These are phyloP conservation scores for Drosophila conformis DNA, from an alignment of 2,888 invertebrate genomes.

Conservation along the genomic window DNA sequence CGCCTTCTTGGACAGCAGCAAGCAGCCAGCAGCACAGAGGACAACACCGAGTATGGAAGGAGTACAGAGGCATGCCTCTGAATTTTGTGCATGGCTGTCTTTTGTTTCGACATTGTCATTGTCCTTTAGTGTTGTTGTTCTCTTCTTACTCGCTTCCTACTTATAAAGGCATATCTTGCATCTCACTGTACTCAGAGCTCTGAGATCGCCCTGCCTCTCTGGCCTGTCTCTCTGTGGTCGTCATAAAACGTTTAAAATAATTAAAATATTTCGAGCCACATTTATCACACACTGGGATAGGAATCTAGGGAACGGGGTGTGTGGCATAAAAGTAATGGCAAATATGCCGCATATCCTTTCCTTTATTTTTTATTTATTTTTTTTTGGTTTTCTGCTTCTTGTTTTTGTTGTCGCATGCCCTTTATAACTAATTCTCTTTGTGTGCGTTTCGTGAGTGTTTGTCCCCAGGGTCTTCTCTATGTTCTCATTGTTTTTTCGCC, in stretches of 20 bases:
- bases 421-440: constrained; percentile 77
- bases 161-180: constrained; percentile 67
- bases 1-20: constrained; percentile 52
- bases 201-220: neutral
- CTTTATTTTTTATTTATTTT: constrained; percentile 2
- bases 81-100: constrained; percentile 63
- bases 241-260: constrained; percentile 83
- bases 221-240: constrained; percentile 51
- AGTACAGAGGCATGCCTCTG: constrained; percentile 36
- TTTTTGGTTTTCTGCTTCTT: constrained; percentile 21
- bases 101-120: constrained; percentile 72
- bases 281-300: constrained; percentile 68
- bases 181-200: constrained; percentile 40
- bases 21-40: neutral
- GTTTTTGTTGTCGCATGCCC: constrained; percentile 48
- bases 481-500: constrained; percentile 59
- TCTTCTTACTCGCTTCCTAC: constrained; percentile 32
- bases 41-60: constrained; percentile 7
- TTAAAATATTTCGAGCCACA: constrained; percentile 83
- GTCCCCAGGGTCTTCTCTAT: constrained; percentile 59
- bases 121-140: constrained; percentile 47
- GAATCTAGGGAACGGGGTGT: constrained; percentile 12
- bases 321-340: constrained; percentile 59
- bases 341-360: constrained; percentile 73
- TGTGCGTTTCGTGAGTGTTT: constrained; percentile 22